Base-by-base conservation (phyloP, 2,888 invertebrate genomes). In the Cyaniris semiargus region DNA sequence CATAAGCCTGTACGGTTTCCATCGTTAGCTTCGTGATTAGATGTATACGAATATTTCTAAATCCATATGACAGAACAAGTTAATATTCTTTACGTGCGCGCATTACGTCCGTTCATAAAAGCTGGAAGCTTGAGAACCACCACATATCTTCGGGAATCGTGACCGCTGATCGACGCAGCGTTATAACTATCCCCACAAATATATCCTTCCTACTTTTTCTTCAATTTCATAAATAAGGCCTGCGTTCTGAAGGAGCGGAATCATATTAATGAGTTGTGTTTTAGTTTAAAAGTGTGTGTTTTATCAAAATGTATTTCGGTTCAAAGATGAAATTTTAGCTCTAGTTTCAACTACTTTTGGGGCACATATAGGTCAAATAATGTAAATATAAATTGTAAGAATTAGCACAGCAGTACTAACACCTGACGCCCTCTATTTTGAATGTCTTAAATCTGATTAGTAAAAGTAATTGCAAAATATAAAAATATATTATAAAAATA, bases 21-120 rank as follows among this genome's bases (percentile, higher is more conserved):
- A 74, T 74, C 53, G 74, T 53, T 74, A 74, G 74, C 58, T 77
- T 77, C 77, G 72, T 77, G 77, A 77, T 77, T 77, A 77, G 77
- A 72, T 77, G 72, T 77, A 77, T 72, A 77, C 72, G 34, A 77
- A 77, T 77, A 77, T 72, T 58, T 79, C 79, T 79, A 81, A 81
- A 81, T 80, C 79, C 71, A 72, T 72, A 81, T 79, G 79, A 79
- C 80, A 79, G 80, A 78, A 80, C 78, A 81, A 81, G 79, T 84
- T 82, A 83, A 83, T 84, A 84, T 84, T 82, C 84, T 81, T 81
- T 81, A 83, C 84, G 84, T 83, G 84, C 83, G 76, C 80, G 80
- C 82, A 84, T 84, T 84, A 83, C 82, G 80, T 80, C 78, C 81
- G 80, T 82, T 83, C 82, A 83, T 84, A 84, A 83, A 84, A 83